Evolutionary conservation across 2,797 vertebrate species (phyloP).

Genomic region (Spinus olivaceus): DNA sequence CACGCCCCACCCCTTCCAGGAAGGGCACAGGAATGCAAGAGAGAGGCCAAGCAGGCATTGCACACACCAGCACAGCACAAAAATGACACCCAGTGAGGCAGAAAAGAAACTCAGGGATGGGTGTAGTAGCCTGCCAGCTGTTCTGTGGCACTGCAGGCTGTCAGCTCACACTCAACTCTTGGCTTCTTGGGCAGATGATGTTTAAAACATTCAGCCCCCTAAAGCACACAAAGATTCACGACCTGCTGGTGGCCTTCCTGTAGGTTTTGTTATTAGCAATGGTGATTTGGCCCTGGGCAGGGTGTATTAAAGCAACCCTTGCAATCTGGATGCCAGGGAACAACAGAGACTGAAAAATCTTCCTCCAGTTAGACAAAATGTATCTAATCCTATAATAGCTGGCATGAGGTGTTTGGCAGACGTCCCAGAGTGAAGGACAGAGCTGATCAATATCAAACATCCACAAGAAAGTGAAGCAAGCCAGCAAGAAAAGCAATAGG

Average conservation of each 20-base stretch:
- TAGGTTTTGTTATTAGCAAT: conserved; percentile 30
- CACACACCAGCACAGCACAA: not conserved
- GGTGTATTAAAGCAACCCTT: conserved; percentile 33
- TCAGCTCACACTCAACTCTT: not conserved
- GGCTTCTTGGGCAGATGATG: not conserved
- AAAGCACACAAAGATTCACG: not conserved
- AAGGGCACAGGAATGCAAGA: not conserved
- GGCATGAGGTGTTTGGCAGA: conserved; percentile 36
- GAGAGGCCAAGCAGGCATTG: not conserved
- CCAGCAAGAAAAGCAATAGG: not conserved
- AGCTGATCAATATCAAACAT: conserved; percentile 41
- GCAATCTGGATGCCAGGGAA: conserved; percentile 41
- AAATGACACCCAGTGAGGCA: not conserved
- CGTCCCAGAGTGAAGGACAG: conserved; percentile 42
- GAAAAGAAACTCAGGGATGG: not conserved
- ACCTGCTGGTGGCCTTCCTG: conserved; percentile 26
- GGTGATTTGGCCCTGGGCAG: conserved; percentile 28
- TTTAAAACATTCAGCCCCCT: not conserved
- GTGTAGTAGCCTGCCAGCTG: not conserved
- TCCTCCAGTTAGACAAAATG: conserved; percentile 50
- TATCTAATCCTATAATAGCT: conserved; percentile 50
- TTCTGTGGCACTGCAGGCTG: not conserved
- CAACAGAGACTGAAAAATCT: conserved; percentile 32
- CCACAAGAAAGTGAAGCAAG: conserved; percentile 21
- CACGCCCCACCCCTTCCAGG: not conserved